Evolutionary conservation across 2,797 vertebrate genomes (phyloP), one percentile per base, ranked within the genome.

Genomic region (Pogonophryne albipinna): DNA sequence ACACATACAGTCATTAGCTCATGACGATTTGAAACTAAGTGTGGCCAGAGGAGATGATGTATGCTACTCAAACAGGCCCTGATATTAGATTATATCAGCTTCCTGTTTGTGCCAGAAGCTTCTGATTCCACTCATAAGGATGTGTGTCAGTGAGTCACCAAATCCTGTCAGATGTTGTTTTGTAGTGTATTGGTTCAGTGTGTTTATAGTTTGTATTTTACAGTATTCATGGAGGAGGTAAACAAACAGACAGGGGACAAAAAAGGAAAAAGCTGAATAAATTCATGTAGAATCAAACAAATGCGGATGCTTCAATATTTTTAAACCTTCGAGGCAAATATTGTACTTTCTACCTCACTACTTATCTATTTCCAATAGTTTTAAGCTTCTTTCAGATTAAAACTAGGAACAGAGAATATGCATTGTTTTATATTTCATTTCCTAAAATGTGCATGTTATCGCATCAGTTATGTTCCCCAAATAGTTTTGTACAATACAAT

Each of bases 51-150:
- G 72, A 87, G 79, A 88, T 83, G 68, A 87, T 87, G 77, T 71
- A 67, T 66, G 82, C 76, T 67, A 62, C 45, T 76, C 74, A 66
- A 72, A 62, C 68, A 81, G 80, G 60, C 79, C 65, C 69, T 77
- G 64, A 86, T 90, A 91, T 90, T 91, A 87, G 81, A 92, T 91
- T 86, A 91, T 74, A 68, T 77, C 74, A 61, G 75, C 66, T 86
- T 78, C 85, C 87, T 91, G 87, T 87, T 86, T 86, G 71, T 80
- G 56, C 77, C 82, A 82, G 77, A 83, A 76, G 74, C 62, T 75
- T 83, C 59, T 84, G 86, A 86, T 89, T 77, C 85, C 71, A 79
- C 73, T 65, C 71, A 4, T 56, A 41, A 76, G 69, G 45, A 72
- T 67, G 57, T 66, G 34, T 27, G 46, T 73, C 17, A 1, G 1